Conservation (phyloP, 2,888 invertebrate genomes). For the Sarcophaga subvicina region DNA sequence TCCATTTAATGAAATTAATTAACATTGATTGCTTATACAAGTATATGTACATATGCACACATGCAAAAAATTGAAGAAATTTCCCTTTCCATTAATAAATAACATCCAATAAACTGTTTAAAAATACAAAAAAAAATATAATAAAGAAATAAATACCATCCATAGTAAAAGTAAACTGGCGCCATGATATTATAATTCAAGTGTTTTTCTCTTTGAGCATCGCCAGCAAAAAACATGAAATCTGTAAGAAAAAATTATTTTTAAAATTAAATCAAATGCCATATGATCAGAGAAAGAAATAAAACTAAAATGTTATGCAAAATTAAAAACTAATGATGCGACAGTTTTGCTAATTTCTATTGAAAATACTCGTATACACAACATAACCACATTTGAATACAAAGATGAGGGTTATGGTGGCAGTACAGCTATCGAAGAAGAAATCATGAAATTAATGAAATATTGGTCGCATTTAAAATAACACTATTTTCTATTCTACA, state of each 20-base stretch:
- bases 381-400: conserved; percentile 6
- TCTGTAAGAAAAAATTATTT: conserved; percentile 19
- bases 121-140: conserved; percentile 6
- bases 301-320: conserved; percentile 32
- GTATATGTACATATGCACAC: conserved; percentile 19
- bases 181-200: conserved; percentile 38
- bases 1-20: conserved; percentile 34
- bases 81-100: conserved; percentile 15
- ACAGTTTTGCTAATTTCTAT: conserved; percentile 79
- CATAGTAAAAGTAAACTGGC: conserved; percentile 33
- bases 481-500: neutral
- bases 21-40: conserved; percentile 7
- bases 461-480: neutral
- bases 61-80: neutral
- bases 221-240: conserved; percentile 15
- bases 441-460: neutral
- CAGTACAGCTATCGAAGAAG: no score
- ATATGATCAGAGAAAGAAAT: conserved; percentile 12
- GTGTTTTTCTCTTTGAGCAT: conserved; percentile 11
- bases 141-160: conserved; percentile 9
- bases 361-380: conserved; percentile 54
- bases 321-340: conserved; percentile 74
- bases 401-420: conserved; percentile 11
- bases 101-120: conserved; percentile 20
- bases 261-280: conserved; percentile 22